Evolutionary conservation across 2,113 vertebrate genomes (phyloP), one percentile per base, ranked within the genome.

Genomic region (Caranx melampygus): DNA sequence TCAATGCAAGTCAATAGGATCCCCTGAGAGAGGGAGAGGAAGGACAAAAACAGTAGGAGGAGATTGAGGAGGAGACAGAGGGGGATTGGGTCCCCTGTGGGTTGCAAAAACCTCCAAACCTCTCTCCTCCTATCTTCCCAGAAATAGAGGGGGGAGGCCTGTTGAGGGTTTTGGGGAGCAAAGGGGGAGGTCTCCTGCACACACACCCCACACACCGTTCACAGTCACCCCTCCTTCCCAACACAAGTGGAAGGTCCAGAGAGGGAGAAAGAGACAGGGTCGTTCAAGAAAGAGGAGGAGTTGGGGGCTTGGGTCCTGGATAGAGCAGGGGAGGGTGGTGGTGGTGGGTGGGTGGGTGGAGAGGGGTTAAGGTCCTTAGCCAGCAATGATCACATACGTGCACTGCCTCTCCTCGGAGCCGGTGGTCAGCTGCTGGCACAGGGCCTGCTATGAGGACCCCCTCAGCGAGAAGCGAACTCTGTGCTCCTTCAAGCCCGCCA

Each of bases 371-470:
- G 89, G 85, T 90, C 81, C 81, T 87, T 83, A 91, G 66, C 78
- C 6, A 3, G 92, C 89, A 92, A 97, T 96, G 96, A 95, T 96
- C 81, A 93, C 95, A 92, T 95, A 95, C 84, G 92, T 95, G 87
- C 95, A 90, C 70, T 96, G 95, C 92, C 92, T 97, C 92, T 93
- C 94, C 31, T 70, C 92, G 2, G 93, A 94, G 61, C 94, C 94
- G 0, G 94, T 91, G 93, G 93, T 95, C 84, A 94, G 93, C 73
- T 96, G 95, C 94, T 95, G 95, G 90, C 87, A 92, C 91, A 89
- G 87, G 89, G 89, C 92, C 91, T 95, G 94, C 94, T 92, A 94
- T 88, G 93, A 95, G 90, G 95, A 95, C 85, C 83, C 86, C 52
- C 18, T 82, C 34, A 79, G 88, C 0, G 84, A 94, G 66, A 93